These are phyloP conservation scores for Hyperoplus immaculatus DNA, from an alignment of 2,797 vertebrate species.

Conservation along the genomic window DNA sequence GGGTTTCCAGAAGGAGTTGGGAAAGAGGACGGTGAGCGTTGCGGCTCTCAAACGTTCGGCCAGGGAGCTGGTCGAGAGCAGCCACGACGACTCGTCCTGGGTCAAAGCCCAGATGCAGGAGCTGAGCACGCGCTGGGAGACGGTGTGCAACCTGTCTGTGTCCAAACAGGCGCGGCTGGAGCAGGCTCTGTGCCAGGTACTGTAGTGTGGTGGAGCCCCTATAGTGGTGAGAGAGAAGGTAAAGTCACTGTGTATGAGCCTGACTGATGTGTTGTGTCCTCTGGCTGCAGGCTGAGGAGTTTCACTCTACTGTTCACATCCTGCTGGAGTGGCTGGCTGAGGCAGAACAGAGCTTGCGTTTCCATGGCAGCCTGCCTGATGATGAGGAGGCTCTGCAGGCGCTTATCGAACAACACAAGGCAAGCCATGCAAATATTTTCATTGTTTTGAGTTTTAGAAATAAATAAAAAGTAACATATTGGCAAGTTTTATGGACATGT, in stretches of 20 bases:
- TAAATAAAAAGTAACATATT: constrained; percentile 3
- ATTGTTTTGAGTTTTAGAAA: neutral
- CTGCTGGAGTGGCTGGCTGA: constrained; percentile 98
- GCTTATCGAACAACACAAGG: constrained; percentile 97
- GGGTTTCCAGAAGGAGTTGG: constrained; percentile 98
- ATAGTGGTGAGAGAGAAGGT: neutral
- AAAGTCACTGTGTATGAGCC: neutral
- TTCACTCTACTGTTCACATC: constrained; percentile 96
- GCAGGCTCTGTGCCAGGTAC: constrained; percentile 92
- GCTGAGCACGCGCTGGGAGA: constrained; percentile 96
- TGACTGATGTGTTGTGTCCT: constrained; percentile 40
- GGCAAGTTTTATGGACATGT: constrained; percentile 33
- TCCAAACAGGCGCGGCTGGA: constrained; percentile 96
- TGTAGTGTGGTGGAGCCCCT: constrained; percentile 39
- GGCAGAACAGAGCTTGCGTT: constrained; percentile 96
- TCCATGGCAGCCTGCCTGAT: constrained; percentile 95
- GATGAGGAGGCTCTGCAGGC: constrained; percentile 93
- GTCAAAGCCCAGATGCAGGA: constrained; percentile 99
- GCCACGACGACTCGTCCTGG: constrained; percentile 96
- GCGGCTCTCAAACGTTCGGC: constrained; percentile 97
- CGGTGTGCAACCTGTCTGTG: constrained; percentile 94
- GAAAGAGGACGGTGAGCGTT: constrained; percentile 94
- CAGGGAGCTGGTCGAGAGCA: constrained; percentile 93
- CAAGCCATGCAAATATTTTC: constrained; percentile 62
- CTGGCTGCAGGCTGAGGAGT: constrained; percentile 93